Conservation (phyloP, 1,140 invertebrate genomes). For the Tribolium castaneum region DNA sequence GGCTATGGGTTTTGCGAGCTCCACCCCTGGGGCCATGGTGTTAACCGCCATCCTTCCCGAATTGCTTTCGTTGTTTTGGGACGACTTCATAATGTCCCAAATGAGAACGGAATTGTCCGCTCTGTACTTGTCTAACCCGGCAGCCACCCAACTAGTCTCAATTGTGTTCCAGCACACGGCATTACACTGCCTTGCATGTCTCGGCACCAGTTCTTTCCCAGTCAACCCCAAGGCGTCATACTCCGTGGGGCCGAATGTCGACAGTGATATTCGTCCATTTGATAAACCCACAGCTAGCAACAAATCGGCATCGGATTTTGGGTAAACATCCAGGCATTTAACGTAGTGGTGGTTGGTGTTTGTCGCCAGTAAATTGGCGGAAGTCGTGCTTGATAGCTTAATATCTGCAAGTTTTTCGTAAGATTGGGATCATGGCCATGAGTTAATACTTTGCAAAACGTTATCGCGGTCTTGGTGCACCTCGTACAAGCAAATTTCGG, state of each 20-base stretch:
- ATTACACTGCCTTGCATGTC: constrained; percentile 85
- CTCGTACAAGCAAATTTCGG: constrained; percentile 87
- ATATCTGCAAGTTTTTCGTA: constrained; percentile 67
- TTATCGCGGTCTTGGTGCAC: constrained; percentile 66
- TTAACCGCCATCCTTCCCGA: constrained; percentile 44
- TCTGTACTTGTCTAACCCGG: constrained; percentile 87
- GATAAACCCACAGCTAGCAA: constrained; percentile 86
- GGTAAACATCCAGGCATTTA: constrained; percentile 84
- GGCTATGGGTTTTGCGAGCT: constrained; percentile 68
- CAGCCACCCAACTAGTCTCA: constrained; percentile 85
- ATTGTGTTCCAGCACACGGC: constrained; percentile 89
- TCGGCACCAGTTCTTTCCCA: constrained; percentile 85
- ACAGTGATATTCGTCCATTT: constrained; percentile 86
- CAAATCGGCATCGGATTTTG: constrained; percentile 76
- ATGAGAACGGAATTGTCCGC: constrained; percentile 83
- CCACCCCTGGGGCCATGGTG: constrained; percentile 55
- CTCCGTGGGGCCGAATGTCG: constrained; percentile 79
- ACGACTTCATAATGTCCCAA: constrained; percentile 79
- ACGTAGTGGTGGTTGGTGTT: constrained; percentile 76
- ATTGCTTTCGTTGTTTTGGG: constrained; percentile 61
- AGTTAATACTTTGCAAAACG: constrained; percentile 17
- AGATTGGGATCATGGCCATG: constrained; percentile 27
- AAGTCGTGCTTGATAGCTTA: constrained; percentile 74
- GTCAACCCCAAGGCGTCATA: constrained; percentile 75
- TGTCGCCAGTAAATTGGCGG: constrained; percentile 75